Percentiles rank a stretch among this genome's conserved stretches.
Conservation (phyloP, 2,113 vertebrate species). For the Leptobrachium ailaonicum region DNA sequence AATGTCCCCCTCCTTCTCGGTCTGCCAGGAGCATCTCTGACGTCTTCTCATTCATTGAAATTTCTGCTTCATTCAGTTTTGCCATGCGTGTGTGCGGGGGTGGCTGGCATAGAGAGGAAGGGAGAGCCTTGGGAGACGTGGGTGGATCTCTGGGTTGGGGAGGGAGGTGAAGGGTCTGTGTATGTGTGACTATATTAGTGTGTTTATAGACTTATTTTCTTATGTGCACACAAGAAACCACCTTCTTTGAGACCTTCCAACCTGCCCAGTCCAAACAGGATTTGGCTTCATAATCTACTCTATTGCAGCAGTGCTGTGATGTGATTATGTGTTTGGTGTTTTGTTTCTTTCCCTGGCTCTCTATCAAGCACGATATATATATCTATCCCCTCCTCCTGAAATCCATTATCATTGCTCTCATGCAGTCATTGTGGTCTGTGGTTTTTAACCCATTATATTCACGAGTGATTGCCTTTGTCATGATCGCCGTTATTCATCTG, state of each 20-base stretch:
- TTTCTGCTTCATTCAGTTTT: slow-evolving; percentile 23
- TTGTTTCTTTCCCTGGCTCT: background rate
- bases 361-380: background rate
- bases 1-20: slow-evolving; percentile 14
- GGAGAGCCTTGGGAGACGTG: slow-evolving; percentile 1
- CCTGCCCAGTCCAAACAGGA: background rate
- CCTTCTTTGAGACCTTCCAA: background rate
- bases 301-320: background rate
- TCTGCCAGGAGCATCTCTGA: background rate
- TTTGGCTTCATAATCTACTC: background rate
- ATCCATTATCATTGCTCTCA: background rate
- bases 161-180: slow-evolving; percentile 17
- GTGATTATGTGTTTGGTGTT: background rate
- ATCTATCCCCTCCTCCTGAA: background rate
- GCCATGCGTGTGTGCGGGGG: background rate
- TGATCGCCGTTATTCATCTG: no score
- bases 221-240: slow-evolving; percentile 11
- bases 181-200: background rate
- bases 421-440: background rate
- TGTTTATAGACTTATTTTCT: no score
- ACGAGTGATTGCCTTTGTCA: no score
- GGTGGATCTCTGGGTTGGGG: background rate
- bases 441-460: background rate
- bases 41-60: background rate
- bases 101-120: background rate